Conservation (phyloP, 2,113 vertebrate genomes). For the Loxodonta africana region DNA sequence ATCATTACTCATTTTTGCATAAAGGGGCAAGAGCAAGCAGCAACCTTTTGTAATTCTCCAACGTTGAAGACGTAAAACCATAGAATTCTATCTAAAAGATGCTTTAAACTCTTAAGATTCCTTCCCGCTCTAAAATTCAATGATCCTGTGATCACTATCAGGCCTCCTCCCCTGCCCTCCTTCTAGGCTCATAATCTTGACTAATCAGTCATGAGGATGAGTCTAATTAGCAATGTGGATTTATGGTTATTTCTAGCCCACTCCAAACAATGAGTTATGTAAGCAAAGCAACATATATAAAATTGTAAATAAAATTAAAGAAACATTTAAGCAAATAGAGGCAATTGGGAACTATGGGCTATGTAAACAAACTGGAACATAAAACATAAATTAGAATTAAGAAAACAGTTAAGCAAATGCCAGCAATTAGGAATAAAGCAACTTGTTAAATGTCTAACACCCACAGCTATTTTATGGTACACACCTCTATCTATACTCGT, state of each 20-base stretch:
- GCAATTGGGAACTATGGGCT: slow-evolving; percentile 80
- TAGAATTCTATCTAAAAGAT: slow-evolving; percentile 56
- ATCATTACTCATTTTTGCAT: slow-evolving; percentile 47
- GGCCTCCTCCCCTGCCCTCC: slow-evolving; percentile 65
- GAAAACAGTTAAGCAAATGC: slow-evolving; percentile 83
- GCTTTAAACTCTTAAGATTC: slow-evolving; percentile 52
- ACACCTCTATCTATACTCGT: slow-evolving; percentile 72
- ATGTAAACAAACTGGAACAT: slow-evolving; percentile 80
- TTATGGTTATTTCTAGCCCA: slow-evolving; percentile 81
- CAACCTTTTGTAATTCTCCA: slow-evolving; percentile 55
- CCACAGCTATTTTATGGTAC: slow-evolving; percentile 40
- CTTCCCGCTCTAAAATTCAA: slow-evolving; percentile 70
- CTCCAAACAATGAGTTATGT: slow-evolving; percentile 79
- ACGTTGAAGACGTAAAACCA: not conserved
- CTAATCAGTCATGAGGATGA: slow-evolving; percentile 83
- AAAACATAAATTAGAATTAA: slow-evolving; percentile 85
- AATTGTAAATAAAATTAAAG: slow-evolving; percentile 84
- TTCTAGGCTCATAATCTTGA: slow-evolving; percentile 80
- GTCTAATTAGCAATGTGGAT: slow-evolving; percentile 78
- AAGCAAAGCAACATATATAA: slow-evolving; percentile 80
- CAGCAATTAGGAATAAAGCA: slow-evolving; percentile 80
- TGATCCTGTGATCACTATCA: slow-evolving; percentile 69
- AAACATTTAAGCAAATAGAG: slow-evolving; percentile 84
- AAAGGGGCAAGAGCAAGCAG: slow-evolving; percentile 50
- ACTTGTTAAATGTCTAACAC: slow-evolving; percentile 76